These are phyloP conservation scores for Brachypteracias leptosomus DNA, from an alignment of 2,113 vertebrate genomes.

Conservation along the genomic window DNA sequence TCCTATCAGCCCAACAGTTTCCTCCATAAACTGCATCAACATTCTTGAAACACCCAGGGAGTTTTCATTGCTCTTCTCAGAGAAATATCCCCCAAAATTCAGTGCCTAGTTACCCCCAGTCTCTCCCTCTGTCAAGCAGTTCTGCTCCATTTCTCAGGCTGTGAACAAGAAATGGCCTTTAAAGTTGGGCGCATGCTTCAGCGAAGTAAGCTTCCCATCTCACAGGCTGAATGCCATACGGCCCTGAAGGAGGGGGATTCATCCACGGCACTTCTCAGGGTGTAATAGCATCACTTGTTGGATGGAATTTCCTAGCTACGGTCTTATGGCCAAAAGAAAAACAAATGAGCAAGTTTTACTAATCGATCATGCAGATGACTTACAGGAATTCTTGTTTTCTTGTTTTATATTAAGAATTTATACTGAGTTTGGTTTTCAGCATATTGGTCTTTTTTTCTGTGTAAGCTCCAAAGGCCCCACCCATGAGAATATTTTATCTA, in stretches of 20 bases:
- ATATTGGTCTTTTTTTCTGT: conserved; percentile 13
- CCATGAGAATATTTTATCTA: conserved; percentile 17
- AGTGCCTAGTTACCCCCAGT: background rate
- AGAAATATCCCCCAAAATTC: background rate
- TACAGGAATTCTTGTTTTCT: background rate
- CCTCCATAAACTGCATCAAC: background rate
- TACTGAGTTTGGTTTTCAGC: conserved; percentile 25
- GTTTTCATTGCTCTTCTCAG: background rate
- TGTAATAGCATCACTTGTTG: background rate
- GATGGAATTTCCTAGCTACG: conserved; percentile 64
- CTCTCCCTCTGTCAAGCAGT: background rate
- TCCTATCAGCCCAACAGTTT: background rate
- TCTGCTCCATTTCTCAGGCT: background rate
- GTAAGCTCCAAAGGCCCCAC: conserved; percentile 16
- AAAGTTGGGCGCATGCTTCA: background rate
- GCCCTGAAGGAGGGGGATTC: background rate
- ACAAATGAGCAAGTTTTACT: conserved; percentile 38
- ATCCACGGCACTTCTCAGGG: background rate
- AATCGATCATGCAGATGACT: conserved; percentile 27
- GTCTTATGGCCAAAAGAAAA: background rate
- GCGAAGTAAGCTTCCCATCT: background rate
- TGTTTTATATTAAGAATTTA: background rate
- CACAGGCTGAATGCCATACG: background rate
- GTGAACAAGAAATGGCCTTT: background rate
- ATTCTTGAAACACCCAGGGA: background rate